A percentile compares a stretch with the other conserved stretches of the same genome.
phyloP scores from a whole-genome alignment of 2,888 invertebrate genomes.

The Campaea margaritaria region DNA sequence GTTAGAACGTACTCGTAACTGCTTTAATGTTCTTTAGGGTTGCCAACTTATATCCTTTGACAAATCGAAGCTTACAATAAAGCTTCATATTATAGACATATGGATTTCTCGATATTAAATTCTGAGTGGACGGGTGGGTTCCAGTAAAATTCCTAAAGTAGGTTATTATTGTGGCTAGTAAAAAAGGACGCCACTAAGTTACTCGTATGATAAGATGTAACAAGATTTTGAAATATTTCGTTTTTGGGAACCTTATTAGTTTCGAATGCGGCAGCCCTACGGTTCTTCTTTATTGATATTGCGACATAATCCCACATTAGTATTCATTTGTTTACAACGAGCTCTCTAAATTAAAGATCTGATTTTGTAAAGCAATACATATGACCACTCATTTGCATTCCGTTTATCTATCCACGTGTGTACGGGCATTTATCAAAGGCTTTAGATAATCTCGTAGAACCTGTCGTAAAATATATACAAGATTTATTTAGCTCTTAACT shows the following conservation, averaged over 20 bases:
- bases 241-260: neutral
- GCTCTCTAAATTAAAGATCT: constrained; percentile 62
- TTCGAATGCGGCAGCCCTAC: constrained; percentile 18
- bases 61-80: no score
- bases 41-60: neutral
- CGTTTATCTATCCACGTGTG: constrained; percentile 52
- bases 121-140: no score
- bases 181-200: no score
- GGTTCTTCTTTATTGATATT: constrained; percentile 35
- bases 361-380: constrained; percentile 56
- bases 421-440: constrained; percentile 59
- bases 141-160: no score
- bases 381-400: constrained; percentile 55
- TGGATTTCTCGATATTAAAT: no score
- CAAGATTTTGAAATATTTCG: no score
- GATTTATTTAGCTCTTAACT: constrained; percentile 30
- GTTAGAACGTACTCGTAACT: constrained; percentile 39
- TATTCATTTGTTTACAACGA: constrained; percentile 67
- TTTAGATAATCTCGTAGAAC: constrained; percentile 59
- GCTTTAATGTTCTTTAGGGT: constrained; percentile 21
- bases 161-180: no score
- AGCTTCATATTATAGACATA: neutral
- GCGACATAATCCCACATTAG: constrained; percentile 49
- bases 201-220: no score
- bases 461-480: constrained; percentile 47